Base-by-base conservation (phyloP, 37 sponge, comb jelly and placozoan species). In the Halichondria panicea region DNA sequence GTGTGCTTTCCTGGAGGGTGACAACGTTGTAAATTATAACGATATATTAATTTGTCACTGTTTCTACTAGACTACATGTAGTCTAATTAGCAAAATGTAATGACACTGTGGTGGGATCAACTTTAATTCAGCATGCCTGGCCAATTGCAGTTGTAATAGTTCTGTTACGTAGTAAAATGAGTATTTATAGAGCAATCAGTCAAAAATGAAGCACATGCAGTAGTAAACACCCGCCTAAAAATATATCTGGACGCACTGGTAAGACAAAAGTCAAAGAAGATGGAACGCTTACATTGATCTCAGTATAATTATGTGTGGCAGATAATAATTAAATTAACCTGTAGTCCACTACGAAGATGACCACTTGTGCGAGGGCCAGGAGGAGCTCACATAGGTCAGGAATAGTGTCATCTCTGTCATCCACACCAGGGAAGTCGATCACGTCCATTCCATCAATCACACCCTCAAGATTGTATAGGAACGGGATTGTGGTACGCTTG, bases 351-450 rank as follows among this genome's bases (percentile, higher is more conserved):
- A 87, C 72, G 60, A 81, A 87, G 5, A 87, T 48, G 3, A 87
- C 81, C 12, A 87, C 36, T 68, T 87, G 88, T 31, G 82, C 77
- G 25, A 87, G 55, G 37, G 70, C 18, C 36, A 87, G 78, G 9
- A 87, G 66, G 5, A 81, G 54, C 40, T 76, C 56, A 19, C 77
- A 76, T 22, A 81, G 65, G 28, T 69, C 72, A 55, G 70, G 82
- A 45, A 87, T 76, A 30, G 61, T 43, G 5, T 70, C 73, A 71
- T 87, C 81, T 27, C 73, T 32, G 59, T 87, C 88, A 62, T 87
- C 88, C 56, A 87, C 88, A 37, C 88, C 88, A 70, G 88, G 88
- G 41, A 87, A 87, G 72, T 87, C 88, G 43, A 87, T 71, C 18
- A 87, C 88, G 71, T 87, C 88, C 35, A 87, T 24, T 19, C 78